phyloP scores from a whole-genome alignment of 35 echinoderm and acorn worm genomes.

The Heliocidaris erythrogramma region DNA sequence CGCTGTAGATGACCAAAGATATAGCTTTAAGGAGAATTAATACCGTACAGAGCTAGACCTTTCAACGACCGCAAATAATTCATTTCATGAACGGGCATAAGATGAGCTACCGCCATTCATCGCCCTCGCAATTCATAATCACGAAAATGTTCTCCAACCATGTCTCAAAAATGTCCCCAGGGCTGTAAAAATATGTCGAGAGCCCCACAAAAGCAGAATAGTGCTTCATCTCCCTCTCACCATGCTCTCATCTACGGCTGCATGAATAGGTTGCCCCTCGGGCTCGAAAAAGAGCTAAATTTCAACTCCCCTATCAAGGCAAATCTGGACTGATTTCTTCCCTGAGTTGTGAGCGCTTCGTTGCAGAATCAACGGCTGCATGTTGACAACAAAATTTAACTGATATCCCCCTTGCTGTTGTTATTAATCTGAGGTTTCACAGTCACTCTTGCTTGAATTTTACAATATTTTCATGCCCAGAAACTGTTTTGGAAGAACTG shows the following conservation, averaged over 20 bases:
- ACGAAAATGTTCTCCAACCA: conserved; percentile 10
- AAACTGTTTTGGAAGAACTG: no score
- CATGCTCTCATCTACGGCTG: background rate
- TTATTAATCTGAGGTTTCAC: background rate
- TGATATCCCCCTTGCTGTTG: background rate
- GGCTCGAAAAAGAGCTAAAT: background rate
- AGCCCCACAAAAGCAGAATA: background rate
- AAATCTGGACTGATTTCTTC: background rate
- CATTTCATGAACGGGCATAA: background rate
- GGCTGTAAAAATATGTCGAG: conserved; percentile 16
- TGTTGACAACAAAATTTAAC: background rate
- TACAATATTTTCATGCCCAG: no score
- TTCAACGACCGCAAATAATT: background rate
- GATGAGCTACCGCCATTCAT: background rate
- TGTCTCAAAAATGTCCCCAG: background rate
- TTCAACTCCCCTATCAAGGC: background rate
- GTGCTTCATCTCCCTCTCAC: background rate
- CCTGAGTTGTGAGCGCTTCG: background rate
- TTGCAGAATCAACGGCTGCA: background rate
- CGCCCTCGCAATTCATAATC: background rate
- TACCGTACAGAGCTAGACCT: background rate
- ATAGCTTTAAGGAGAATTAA: background rate
- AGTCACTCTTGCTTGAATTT: no score
- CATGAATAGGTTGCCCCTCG: background rate
- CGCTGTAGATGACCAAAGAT: no score